phyloP scores from a whole-genome alignment of 2,797 vertebrate species.

The Pristis pectinata region DNA sequence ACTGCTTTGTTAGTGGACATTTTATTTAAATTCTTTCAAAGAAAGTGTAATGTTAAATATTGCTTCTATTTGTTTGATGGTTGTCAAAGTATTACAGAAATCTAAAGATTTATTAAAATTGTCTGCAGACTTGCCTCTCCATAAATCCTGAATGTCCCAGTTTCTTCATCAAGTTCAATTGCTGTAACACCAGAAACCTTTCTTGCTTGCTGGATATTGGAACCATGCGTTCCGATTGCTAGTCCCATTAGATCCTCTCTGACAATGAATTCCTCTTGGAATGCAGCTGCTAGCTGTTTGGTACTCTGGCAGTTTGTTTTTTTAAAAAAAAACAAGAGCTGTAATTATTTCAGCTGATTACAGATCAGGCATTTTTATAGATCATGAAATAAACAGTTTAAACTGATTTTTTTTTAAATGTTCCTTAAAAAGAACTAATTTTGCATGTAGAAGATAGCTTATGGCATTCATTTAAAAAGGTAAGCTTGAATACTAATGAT shows the following conservation, averaged over 20 bases:
- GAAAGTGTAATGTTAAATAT: not conserved
- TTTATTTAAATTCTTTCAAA: not conserved
- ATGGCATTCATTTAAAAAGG: not conserved
- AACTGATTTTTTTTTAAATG: not conserved
- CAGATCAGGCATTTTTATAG: not conserved
- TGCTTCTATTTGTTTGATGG: not conserved
- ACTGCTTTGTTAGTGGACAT: not conserved
- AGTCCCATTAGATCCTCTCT: slow-evolving; percentile 93
- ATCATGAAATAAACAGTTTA: not conserved
- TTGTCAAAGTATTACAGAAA: not conserved
- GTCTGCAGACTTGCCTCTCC: slow-evolving; percentile 71
- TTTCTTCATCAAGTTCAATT: slow-evolving; percentile 92
- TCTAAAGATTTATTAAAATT: not conserved
- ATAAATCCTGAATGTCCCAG: slow-evolving; percentile 92
- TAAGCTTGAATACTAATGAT: not conserved
- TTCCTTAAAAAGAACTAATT: not conserved
- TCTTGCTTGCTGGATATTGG: slow-evolving; percentile 95
- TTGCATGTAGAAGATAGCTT: not conserved
- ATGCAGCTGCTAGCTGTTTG: slow-evolving; percentile 90
- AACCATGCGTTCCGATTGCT: slow-evolving; percentile 94
- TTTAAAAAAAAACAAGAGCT: not conserved
- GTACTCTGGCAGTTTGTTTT: slow-evolving; percentile 66
- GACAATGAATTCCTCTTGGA: slow-evolving; percentile 92
- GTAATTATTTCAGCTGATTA: slow-evolving; percentile 24
- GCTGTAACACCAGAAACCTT: slow-evolving; percentile 89